Evolutionary conservation across 92 coral and sea anemone species (phyloP), one percentile per base, ranked within the genome.

Genomic region (Bergia sp.): DNA sequence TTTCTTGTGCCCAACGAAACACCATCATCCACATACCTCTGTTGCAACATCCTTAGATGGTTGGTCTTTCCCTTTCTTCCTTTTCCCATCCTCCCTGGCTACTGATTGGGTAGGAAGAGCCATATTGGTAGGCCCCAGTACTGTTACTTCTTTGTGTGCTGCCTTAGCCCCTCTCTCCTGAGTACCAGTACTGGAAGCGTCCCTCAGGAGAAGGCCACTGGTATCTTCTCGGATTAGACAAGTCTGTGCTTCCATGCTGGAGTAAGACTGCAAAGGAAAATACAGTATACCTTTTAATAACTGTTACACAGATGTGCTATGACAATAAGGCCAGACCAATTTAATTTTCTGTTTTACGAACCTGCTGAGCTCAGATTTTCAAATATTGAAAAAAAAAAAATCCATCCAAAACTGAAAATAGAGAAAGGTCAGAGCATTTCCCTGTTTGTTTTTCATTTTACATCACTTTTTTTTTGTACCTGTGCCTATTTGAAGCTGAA

Each of bases 41-140:
- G 86, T 86, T 53, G 65, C 90, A 23, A 50, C 86, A 11, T 66
- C 77, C 78, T n/a, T 87, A 47, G 36, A 39, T 55, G 77, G 82
- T 38, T 69, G 86, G 8, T 76, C 66, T 64, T 82, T 69, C 79
- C 69, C 79, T 88, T 61, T 64, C 41, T 45, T 92, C 65, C 77
- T 87, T 29, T 58, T 47, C 47, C 89, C 92, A 81, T 83, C 89
- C 80, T 90, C 93, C 87, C 80, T 72, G 61, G 81, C 98, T 74
- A 90, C 69, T 82, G 97, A 88, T 50, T 96, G 99, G 55, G 92
- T 86, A 49, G 99, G 94, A 73, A 95, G 88, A 16, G 84, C 97
- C 98, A 95, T 93, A 81, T 89, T 95, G 57, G 92, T 89, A 23
- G 97, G 92, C 5, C 97, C 95, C 37, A 97, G 91, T 38, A 94